Base-by-base conservation (phyloP, 2,888 invertebrate species). In the Aspidiotus destructor region DNA sequence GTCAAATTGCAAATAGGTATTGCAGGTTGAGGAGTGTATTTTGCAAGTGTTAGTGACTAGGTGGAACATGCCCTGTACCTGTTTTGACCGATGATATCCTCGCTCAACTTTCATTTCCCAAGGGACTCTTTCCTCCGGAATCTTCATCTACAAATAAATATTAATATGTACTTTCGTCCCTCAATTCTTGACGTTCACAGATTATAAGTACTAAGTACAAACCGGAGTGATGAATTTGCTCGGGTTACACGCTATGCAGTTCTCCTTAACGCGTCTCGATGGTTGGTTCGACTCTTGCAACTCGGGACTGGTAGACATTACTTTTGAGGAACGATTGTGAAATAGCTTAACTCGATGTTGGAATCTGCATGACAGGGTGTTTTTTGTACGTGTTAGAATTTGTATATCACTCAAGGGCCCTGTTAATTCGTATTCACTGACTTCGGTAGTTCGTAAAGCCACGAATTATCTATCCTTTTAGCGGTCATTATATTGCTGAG, bases 401-500 rank as follows among this genome's bases (percentile, higher is more conserved):
- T 11, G 15, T 10, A 2, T 11, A 64, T 41, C 1, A 15, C 10
- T 28, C 16, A 54, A 54, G 42, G 54, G 3, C n/a, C 7, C 61
- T 11, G 17, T 41, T 65, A 16, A 11, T n/a, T 41, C 11, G 16
- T 16, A n/a, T n/a, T 67, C 3, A 69, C 69, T 72, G 75, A 84
- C 83, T 81, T 84, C 8, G 86, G 86, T 74, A 83, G 78, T 16
- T 86, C 84, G 60, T 81, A 80, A 13, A 77, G 75, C 86, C 87
- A 87, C 71, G 80, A 80, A 75, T 88, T 86, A 73, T 86, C 85
- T 53, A 87, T 80, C 58, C 87, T 79, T 75, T 82, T 85, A 52
- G 80, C 82, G 70, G 78, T 79, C 86, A 86, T 87, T 73, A 88
- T 84, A 72, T 81, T 80, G 69, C 80, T 80, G 72, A 88, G 79